phyloP scores from a whole-genome alignment of 2,113 vertebrate genomes.

The Chelonoidis abingdonii region DNA sequence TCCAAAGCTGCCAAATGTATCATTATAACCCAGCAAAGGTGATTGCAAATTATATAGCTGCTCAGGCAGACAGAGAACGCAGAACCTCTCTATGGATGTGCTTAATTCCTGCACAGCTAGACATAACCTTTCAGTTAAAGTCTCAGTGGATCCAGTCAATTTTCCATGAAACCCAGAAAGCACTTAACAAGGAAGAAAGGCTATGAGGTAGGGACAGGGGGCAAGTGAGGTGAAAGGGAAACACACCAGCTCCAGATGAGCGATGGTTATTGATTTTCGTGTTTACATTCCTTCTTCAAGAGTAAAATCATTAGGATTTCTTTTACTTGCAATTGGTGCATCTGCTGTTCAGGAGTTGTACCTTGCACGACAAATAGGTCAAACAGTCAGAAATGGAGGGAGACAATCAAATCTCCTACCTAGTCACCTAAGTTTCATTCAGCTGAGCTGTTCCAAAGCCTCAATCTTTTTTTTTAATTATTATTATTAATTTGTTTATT shows the following conservation, averaged over 20 bases:
- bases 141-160: too few relatives aligned
- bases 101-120: neutral
- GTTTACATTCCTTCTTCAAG: neutral
- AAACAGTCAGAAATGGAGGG: neutral
- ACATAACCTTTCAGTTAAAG: too few relatives aligned
- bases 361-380: rapidly evolving
- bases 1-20: neutral
- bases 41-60: neutral
- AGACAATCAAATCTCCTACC: neutral
- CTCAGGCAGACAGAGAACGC: neutral
- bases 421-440: rapidly evolving
- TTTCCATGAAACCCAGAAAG: neutral
- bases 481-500: neutral
- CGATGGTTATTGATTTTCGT: neutral
- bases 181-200: neutral
- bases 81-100: neutral
- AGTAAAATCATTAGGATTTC: neutral
- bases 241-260: neutral
- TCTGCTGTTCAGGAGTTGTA: neutral
- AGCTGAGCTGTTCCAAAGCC: constrained; percentile 44
- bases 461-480: neutral
- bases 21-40: neutral
- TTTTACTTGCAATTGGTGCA: neutral
- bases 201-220: too few relatives aligned
- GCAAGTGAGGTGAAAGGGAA: neutral